Base-by-base conservation (phyloP, 2,888 invertebrate genomes). In the Prenolepis imparis region DNA sequence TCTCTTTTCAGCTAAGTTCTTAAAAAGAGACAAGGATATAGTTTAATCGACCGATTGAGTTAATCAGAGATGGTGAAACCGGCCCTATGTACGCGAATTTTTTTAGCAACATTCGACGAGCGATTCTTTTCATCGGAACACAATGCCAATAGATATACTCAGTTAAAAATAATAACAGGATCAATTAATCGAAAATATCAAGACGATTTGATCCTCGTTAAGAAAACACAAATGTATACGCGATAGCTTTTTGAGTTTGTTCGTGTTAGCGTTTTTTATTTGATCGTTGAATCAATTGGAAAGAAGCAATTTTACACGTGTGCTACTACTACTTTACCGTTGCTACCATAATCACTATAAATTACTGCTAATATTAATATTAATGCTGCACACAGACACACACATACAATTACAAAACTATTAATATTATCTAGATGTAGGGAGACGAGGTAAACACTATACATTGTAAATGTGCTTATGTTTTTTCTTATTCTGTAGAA, bases 291-390 rank as follows among this genome's bases (percentile, higher is more conserved):
- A 63, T 70, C 66, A 77, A 80, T 80, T 84, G 59, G 1, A 72
- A 75, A 88, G 64, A 86, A 12, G 12, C 18, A 39, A 52, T n/a
- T 52, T n/a, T 52, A 18, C 44, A 52, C n/a, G n/a, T n/a, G 6
- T 52, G 52, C 52, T 77, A 89, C 74, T 88, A 82, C 90, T 91
- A n/a, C n/a, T n/a, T n/a, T n/a, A 90, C 68, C 75, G 84, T 86
- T 85, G 88, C 83, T 91, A 87, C 3, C 28, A 28, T 85, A 84
- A 90, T 85, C 89, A 90, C 87, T 89, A 91, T 88, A 89, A 84
- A 91, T 87, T 89, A 89, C 85, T 82, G 90, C 90, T 90, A 90
- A 83, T 88, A 59, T 88, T 90, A 89, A 84, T 87, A 86, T 70
- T 90, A 90, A 86, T 86, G 84, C 32, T 70, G 74, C 85, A 85